Base-by-base conservation (phyloP, 2,797 vertebrate genomes). In the Trematomus bernacchii region DNA sequence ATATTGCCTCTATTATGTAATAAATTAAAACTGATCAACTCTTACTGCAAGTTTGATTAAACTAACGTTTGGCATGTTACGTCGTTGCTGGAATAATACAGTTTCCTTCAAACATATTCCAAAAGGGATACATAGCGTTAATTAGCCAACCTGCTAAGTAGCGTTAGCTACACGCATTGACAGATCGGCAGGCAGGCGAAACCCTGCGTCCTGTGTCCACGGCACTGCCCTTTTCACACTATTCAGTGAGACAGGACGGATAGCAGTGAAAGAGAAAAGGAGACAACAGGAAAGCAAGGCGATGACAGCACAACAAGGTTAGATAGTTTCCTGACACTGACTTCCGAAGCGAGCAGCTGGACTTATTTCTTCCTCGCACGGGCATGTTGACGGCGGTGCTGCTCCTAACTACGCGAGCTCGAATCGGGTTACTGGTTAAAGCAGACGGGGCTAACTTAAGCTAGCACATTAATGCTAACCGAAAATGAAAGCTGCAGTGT, bases 401-500 rank as follows among this genome's bases (percentile, higher is more conserved):
- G 11, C 15, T 30, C 3, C 16, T 3, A 27, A 61, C 69, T 47
- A n/a, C 54, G 55, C 6, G 33, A 66, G 62, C 69, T 47, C n/a
- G 46, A 55, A 53, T 62, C 71, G 77, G 70, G 54, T 77, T 78
- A 64, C 57, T 80, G 54, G 78, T 71, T 73, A 43, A 79, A 71
- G 62, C 33, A 40, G 59, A n/a, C 53, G 8, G 63, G 46, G 91
- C 91, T 94, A 92, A 89, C 82, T 77, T 57, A 19, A 57, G 90
- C 82, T 92, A 92, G 87, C 91, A 43, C 55, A 42, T 59, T 48
- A 65, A 84, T 85, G 92, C 92, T 93, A 94, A 85, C 84, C 54
- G 81, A 91, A 91, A 92, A 87, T 85, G 88, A 94, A 94, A 93
- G 84, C 85, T 92, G 92, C 87, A 81, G 85, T 86, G 86, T 91